Base-by-base conservation (phyloP, 2,797 vertebrate genomes). In the Decapterus maruadsi region DNA sequence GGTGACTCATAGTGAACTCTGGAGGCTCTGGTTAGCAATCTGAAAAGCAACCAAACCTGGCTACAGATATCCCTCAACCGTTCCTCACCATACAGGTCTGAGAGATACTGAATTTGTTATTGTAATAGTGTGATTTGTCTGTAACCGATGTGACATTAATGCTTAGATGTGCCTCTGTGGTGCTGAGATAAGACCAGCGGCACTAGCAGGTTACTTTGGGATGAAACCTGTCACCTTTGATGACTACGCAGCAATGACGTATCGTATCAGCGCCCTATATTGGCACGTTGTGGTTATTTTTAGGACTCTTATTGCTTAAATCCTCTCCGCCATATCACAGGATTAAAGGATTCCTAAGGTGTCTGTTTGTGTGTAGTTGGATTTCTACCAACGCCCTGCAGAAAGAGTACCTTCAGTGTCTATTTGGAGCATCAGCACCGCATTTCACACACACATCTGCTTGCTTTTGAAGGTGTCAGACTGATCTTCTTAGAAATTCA, bases 321-420 rank as follows among this genome's bases (percentile, higher is more conserved):
- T 85, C 86, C 87, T 74, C 34, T 82, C 81, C 59, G 86, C 86
- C 84, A 82, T 89, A 79, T 91, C 89, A 89, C 45, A 67, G 82
- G 88, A 92, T 92, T 91, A 92, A 86, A 89, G 71, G 76, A 86
- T 86, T 89, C 77, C 65, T 81, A 66, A 79, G 60, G 77, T 88
- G 82, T 72, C 54, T 68, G 65, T 65, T 67, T 73, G 57, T 59
- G 72, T 68, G 71, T 67, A 58, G 76, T 34, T 75, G 84, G 72
- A 87, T 84, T 86, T 84, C 50, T 75, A 74, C 88, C 84, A 80
- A 50, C 66, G 51, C 34, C 81, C 79, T 51, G 7, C 8, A 88
- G 77, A 79, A 80, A 78, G 51, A 36, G n/a, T 78, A 69, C 74
- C 72, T 75, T 84, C 56, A 57, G 69, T 36, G 8, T 61, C 34